Evolutionary conservation across 2,888 invertebrate species (phyloP), one percentile per base, ranked within the genome.

Genomic region (Keiferia lycopersicella): DNA sequence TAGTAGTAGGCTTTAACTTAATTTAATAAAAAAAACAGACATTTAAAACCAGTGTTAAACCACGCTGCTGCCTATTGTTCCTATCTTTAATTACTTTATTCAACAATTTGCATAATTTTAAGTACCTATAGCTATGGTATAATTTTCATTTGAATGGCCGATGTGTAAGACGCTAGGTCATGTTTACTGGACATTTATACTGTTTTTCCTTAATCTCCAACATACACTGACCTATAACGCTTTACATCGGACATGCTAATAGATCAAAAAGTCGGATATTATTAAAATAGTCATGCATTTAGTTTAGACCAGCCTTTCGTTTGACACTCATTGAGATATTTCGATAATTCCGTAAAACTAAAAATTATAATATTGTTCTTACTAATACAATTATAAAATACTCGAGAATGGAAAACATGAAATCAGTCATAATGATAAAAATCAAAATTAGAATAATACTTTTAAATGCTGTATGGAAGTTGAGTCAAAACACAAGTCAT

Each of bases 321-420:
- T 61, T 61, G 48, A 34, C 61, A 61, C 30, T 61, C 61, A 16
- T 60, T 26, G 20, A n/a, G 18, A 60, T n/a, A 53, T 53, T 53
- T 53, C 51, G 22, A 18, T 34, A 45, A 16, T 48, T 22, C 22
- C 45, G 53, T n/a, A 53, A 39, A 39, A 59, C 26, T 59, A 41
- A 20, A 48, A 64, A 51, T 60, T 60, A 51, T 26, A 59, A 38
- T 53, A 53, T 48, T 51, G 22, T 59, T 60, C 26, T 30, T 56
- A 30, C n/a, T 16, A 56, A 56, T 62, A 61, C 30, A 57, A 38
- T 34, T 51, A 26, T 38, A 65, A 26, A 50, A 64, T 61, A 61
- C 22, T 61, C 51, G 34, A 53, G 30, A 63, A 63, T 66, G 66
- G 64, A 66, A 66, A 66, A 64, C 66, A 39, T 64, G 62, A 60